Evolutionary conservation across 1,140 invertebrate species (phyloP), one percentile per base, ranked within the genome.

Genomic region (Lucilia sericata): DNA sequence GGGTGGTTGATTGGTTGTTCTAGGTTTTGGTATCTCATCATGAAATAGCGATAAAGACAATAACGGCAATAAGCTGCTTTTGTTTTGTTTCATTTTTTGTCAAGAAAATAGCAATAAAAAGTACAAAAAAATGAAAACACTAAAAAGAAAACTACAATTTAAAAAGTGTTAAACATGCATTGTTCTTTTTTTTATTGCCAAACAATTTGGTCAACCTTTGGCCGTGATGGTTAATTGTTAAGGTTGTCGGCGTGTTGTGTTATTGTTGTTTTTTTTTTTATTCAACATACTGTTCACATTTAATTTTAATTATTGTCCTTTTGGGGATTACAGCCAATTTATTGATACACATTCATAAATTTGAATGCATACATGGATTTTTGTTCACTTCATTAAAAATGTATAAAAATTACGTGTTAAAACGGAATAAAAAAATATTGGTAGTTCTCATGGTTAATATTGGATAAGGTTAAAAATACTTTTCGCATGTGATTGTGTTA

Each of bases 121-220:
- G 25, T 30, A 30, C n/a, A 30, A 30, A 30, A 30, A 30, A 30
- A 30, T 30, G 25, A 30, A 19, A 70, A 70, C 8, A 12, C 65
- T 10, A 70, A 25, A 55, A 4, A 55, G n/a, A 55, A 55, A 55
- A 7, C 51, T 10, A 55, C 51, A n/a, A 70, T 70, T 70, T 70
- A 70, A 70, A 30, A 70, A 70, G 55, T 70, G 65, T 70, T 21
- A 70, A 70, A 70, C 65, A 42, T 42, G 42, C 42, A 70, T 7
- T 70, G n/a, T 70, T 70, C 10, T 25, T 70, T 70, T 21, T 10
- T 70, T 70, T 70, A 70, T 70, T 21, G 65, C n/a, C 65, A 70
- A 70, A 70, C 65, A 70, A 70, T 70, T 70, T 70, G 65, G 65
- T 70, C 65, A 70, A 70, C 21, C 21, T 30, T 70, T 70, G 65